phyloP scores from a whole-genome alignment of 2,797 vertebrate genomes.

The Hylomyscus alleni region DNA sequence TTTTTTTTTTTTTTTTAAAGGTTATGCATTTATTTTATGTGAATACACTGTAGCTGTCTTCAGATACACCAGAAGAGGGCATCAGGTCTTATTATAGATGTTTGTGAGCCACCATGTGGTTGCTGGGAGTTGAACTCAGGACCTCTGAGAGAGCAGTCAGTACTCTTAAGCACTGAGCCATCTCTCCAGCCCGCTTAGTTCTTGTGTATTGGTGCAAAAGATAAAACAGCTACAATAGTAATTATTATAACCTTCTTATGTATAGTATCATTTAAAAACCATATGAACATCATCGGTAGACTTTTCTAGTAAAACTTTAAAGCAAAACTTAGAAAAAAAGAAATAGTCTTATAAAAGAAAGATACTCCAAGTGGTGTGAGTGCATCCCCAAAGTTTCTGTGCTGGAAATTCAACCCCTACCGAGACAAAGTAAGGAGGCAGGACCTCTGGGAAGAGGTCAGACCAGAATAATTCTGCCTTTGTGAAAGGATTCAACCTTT shows the following conservation, averaged over 20 bases:
- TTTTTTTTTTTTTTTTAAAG: too few species aligned
- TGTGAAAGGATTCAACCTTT: background rate
- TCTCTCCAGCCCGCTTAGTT: background rate
- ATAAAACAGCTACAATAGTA: background rate
- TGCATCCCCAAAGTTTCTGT: background rate
- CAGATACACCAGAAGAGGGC: too few species aligned
- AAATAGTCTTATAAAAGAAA: background rate
- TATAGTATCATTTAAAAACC: background rate
- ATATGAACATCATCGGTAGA: background rate
- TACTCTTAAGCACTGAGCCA: too few species aligned
- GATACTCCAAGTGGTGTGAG: background rate
- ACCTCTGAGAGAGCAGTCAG: too few species aligned
- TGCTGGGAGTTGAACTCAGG: too few species aligned
- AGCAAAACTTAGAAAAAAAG: background rate
- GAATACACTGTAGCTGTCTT: too few species aligned
- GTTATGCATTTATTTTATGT: too few species aligned
- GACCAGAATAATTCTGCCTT: background rate
- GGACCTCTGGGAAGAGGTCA: background rate
- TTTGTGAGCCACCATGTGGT: too few species aligned
- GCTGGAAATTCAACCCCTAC: background rate
- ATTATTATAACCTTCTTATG: background rate
- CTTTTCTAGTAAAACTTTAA: background rate
- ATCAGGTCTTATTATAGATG: too few species aligned
- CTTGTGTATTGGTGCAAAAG: background rate
- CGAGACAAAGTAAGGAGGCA: background rate